Percentiles rank a stretch among this genome's conserved stretches.
Evolutionary conservation across 2,888 invertebrate species (phyloP).

Genomic region (Gastrophysa polygoni): DNA sequence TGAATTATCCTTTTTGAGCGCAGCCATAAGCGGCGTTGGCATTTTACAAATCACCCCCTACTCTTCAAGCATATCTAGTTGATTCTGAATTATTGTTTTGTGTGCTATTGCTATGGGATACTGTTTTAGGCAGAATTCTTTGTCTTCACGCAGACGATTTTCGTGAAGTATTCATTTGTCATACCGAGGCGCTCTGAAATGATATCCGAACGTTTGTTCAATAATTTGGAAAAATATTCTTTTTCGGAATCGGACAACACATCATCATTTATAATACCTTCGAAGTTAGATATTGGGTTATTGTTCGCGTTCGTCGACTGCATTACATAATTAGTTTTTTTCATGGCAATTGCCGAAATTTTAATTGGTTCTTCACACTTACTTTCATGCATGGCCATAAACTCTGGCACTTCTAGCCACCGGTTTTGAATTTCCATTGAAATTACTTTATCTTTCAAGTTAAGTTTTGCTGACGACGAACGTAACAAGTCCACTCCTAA

Average conservation of each 20-base stretch:
- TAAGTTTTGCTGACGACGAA: neutral
- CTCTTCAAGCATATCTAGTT: conserved; percentile 13
- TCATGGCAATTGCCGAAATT: neutral
- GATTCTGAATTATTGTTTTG: neutral
- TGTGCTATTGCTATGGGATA: neutral
- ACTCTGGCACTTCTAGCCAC: neutral
- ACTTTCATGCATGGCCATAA: neutral
- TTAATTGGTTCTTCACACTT: neutral
- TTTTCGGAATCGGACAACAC: neutral
- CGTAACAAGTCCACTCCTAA: conserved; percentile 18
- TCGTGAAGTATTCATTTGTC: conserved; percentile 14
- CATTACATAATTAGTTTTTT: neutral
- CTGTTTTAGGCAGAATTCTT: conserved; percentile 4
- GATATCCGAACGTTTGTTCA: neutral
- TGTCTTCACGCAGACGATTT: conserved; percentile 7
- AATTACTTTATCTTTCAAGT: neutral
- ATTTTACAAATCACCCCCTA: conserved; percentile 13
- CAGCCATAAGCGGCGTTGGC: conserved; percentile 11
- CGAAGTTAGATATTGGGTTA: neutral
- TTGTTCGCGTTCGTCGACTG: neutral
- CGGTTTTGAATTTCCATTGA: neutral
- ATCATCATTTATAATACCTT: neutral
- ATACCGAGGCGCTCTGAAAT: conserved; percentile 15
- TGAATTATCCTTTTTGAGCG: conserved; percentile 6
- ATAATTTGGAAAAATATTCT: neutral